Base-by-base conservation (phyloP, 2,888 invertebrate genomes). In the Pristionchus entomophagus region DNA sequence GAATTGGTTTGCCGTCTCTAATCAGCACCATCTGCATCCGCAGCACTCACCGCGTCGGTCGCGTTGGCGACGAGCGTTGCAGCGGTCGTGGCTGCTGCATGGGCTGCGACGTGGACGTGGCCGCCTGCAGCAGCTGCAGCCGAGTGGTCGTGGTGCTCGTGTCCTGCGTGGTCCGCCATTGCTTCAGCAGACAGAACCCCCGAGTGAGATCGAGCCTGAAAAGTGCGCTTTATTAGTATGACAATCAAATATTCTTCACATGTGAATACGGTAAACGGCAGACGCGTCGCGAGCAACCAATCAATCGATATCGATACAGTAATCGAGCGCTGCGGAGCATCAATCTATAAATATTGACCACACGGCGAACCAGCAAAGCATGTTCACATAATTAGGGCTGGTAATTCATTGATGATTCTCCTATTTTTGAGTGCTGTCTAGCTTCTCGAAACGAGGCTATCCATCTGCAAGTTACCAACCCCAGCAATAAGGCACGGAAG, bases 141-240 rank as follows among this genome's bases (percentile, higher is more conserved):
- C 22, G n/a, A 29, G 3, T 6, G 29, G n/a, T 73, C 19, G 41
- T 73, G 73, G 12, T 19, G 26, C 3, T n/a, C n/a, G 78, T 80
- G 78, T 80, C 78, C 78, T 41, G 78, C 35, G 51, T 80, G 78
- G 32, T 80, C 78, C 22, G 78, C 49, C 78, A 80, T 80, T 73
- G n/a, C 26, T 32, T 6, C 45, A 8, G 41, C 73, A 45, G 69
- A 19, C n/a, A 45, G 2, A 14, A 45, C 45, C 45, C 45, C n/a
- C 73, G 14, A 65, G 35, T 77, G 29, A 29, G 32, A 8, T 8
- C 29, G 12, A 26, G 12, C 78, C 78, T 80, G 51, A 32, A 80
- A 80, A 32, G n/a, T 41, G 10, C 22, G 29, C 19, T 51, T 80
- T 80, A 80, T 80, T 80, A 80, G 78, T 35, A 65, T 5, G 35